Base-by-base conservation (phyloP, 1,140 invertebrate species). In the Polypedilum pembai region DNA sequence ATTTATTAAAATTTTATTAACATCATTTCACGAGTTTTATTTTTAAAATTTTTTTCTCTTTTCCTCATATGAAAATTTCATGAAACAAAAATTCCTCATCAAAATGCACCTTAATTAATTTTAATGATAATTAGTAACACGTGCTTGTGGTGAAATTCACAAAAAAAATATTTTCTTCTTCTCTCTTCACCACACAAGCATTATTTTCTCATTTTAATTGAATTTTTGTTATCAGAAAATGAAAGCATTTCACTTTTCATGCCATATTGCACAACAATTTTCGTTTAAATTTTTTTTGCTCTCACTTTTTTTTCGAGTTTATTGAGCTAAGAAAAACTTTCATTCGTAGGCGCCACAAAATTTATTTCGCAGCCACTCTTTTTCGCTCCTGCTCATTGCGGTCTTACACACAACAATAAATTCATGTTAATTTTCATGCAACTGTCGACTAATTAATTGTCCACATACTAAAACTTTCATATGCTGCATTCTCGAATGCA, bases 231-330 rank as follows among this genome's bases (percentile, higher is more conserved):
- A 69, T 21, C 65, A 18, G 18, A 56, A 69, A 69, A 69, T 69
- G 65, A 69, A 69, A 69, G 8, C 20, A 18, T 69, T 69, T 69
- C 65, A 69, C 65, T 69, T 69, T 69, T 56, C 5, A 33, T 33
- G 24, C 45, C n/a, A 12, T 8, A 69, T 69, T 69, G 65, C 65
- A 69, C 65, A 69, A 69, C 20, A n/a, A 56, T 33, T 33, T 33
- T 33, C 45, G 7, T 56, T 56, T 56, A 1, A 56, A 17, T 56
- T 15, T 15, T 56, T 56, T 20, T 18, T 3, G 18, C 8, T 69
- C 17, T 20, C n/a, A 12, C 12, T 56, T 56, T 69, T 17, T 66
- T 66, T 66, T 66, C 12, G 15, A 18, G 17, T 69, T 69, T 69
- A 56, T 15, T 12, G 10, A 33, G 24, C 5, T 33, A 5, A 56